These are phyloP conservation scores for Antheraea yamamai DNA, from an alignment of 2,888 invertebrate genomes.

Conservation along the genomic window DNA sequence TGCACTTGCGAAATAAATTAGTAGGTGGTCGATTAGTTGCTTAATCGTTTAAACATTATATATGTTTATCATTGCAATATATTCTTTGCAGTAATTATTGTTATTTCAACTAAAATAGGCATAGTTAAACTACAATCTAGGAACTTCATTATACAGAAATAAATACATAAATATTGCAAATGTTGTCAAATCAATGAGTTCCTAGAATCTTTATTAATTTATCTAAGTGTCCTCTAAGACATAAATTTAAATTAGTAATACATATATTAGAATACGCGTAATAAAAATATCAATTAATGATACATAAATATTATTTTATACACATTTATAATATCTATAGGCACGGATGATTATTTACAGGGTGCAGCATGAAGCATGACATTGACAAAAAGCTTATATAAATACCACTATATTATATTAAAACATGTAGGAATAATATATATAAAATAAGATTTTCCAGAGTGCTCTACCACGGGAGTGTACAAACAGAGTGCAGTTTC, in stretches of 20 bases:
- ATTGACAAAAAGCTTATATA: conserved; percentile 23
- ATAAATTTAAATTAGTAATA: not conserved
- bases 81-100: too few relatives aligned
- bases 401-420: not conserved
- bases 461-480: not conserved
- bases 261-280: not conserved
- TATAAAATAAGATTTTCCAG: not conserved
- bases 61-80: too few relatives aligned
- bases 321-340: not conserved
- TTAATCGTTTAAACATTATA: too few relatives aligned
- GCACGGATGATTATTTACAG: conserved; percentile 6
- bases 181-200: not conserved
- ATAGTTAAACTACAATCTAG: too few relatives aligned
- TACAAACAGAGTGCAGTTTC: not conserved
- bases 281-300: not conserved
- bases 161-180: not conserved
- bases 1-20: too few relatives aligned
- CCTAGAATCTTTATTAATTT: not conserved
- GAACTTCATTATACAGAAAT: too few relatives aligned
- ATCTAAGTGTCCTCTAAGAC: not conserved
- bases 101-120: too few relatives aligned
- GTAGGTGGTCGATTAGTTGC: too few relatives aligned
- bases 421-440: not conserved
- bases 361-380: not conserved
- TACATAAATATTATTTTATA: not conserved